Percentiles rank a stretch among this genome's conserved stretches.
phyloP scores from a whole-genome alignment of 1,140 invertebrate genomes.

The Probaryconus sp. region DNA sequence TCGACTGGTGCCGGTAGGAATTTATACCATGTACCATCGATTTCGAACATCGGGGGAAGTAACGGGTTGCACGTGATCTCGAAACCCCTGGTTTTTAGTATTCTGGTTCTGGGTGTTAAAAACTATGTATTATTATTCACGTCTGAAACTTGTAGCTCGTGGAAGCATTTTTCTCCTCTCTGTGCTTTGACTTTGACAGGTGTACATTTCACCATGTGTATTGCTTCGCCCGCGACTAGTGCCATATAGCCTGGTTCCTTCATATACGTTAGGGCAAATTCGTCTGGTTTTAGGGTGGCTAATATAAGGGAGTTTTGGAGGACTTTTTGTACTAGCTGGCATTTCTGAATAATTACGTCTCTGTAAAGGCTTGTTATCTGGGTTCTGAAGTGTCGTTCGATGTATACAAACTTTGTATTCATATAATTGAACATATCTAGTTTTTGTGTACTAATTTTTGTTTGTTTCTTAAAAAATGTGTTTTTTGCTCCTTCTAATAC shows the following conservation, averaged over 20 bases:
- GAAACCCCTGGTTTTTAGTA: conserved; percentile 21
- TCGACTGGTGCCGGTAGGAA: background rate
- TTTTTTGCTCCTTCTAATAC: background rate
- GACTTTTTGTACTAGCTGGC: conserved; percentile 31
- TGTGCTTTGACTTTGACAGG: conserved; percentile 19
- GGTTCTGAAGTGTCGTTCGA: conserved; percentile 31
- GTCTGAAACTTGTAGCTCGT: conserved; percentile 31
- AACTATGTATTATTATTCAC: conserved; percentile 24
- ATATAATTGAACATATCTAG: conserved; percentile 30
- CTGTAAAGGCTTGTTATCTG: conserved; percentile 25
- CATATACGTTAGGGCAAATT: conserved; percentile 29
- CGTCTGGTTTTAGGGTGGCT: conserved; percentile 27
- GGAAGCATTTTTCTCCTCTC: conserved; percentile 35
- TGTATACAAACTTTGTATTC: conserved; percentile 54
- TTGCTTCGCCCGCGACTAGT: conserved; percentile 26
- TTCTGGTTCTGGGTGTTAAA: conserved; percentile 42
- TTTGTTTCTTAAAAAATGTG: background rate
- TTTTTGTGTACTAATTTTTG: background rate
- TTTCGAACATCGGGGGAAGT: conserved; percentile 10
- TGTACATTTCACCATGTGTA: conserved; percentile 44
- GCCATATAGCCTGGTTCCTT: conserved; percentile 50
- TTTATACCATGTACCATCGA: conserved; percentile 18
- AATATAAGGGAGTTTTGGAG: conserved; percentile 28
- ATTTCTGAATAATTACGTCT: conserved; percentile 23
- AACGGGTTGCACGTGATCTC: conserved; percentile 23